Evolutionary conservation across 2,113 vertebrate species (phyloP).

Genomic region (Misgurnus anguillicaudatus): DNA sequence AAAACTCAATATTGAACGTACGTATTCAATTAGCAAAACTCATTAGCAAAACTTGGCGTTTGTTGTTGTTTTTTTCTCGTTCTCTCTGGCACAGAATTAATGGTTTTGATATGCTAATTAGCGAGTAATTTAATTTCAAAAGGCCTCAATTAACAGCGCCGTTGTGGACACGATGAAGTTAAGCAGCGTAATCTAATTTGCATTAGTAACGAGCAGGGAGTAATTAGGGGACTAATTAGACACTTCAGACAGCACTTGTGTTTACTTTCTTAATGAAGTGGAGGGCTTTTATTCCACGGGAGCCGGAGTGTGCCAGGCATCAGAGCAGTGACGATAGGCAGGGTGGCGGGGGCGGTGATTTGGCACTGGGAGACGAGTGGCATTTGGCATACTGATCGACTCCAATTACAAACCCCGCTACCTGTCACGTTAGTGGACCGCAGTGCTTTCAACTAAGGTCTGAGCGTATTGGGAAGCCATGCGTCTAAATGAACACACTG

Average conservation of each 20-base stretch:
- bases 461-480: neutral
- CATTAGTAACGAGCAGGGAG: slow-evolving; percentile 99
- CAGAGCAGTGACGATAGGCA: slow-evolving; percentile 32
- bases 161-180: slow-evolving; percentile 99
- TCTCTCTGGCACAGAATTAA: slow-evolving; percentile 92
- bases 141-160: slow-evolving; percentile 99
- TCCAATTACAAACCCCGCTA: slow-evolving; percentile 65
- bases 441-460: slow-evolving; percentile 45
- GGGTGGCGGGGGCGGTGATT: slow-evolving; percentile 26
- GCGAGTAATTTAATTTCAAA: slow-evolving; percentile 99
- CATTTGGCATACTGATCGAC: slow-evolving; percentile 75
- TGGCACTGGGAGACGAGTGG: slow-evolving; percentile 53
- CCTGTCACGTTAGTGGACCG: slow-evolving; percentile 56
- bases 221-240: slow-evolving; percentile 99
- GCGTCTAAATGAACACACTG: neutral
- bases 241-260: slow-evolving; percentile 99
- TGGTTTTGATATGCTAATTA: slow-evolving; percentile 99
- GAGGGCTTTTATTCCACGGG: slow-evolving; percentile 77
- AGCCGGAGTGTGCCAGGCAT: slow-evolving; percentile 57
- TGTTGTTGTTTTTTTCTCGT: slow-evolving; percentile 86
- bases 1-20: slow-evolving; percentile 69
- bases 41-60: slow-evolving; percentile 99
- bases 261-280: slow-evolving; percentile 99
- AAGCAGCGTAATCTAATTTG: slow-evolving; percentile 99
- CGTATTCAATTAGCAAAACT: slow-evolving; percentile 99